Base-by-base conservation (phyloP, 1,140 invertebrate species). In the Coenobita brevimanus region DNA sequence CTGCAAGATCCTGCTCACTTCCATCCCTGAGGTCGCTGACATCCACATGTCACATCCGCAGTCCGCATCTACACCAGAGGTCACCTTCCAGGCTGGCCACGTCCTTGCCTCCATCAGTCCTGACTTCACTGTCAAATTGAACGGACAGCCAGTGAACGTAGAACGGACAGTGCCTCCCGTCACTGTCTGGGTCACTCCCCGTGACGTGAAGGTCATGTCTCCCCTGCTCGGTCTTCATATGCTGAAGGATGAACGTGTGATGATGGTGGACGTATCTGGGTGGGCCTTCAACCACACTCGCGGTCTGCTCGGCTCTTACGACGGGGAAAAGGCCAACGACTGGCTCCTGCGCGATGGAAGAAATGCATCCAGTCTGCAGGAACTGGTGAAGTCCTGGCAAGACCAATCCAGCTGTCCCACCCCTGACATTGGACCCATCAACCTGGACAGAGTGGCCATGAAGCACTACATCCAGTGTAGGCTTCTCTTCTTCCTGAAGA, bases 281-380 rank as follows among this genome's bases (percentile, higher is more conserved):
- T 87, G 85, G 85, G 69, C 75, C n/a, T 87, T 60, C 57, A 76
- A 76, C 4, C 85, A 60, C 24, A 50, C 46, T 50, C 46, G 46
- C 17, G 46, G 46, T 50, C 46, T 50, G 46, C 17, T 50, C 6
- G 46, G 46, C 46, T 50, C 46, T 17, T 50, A 50, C 17, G 46
- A 50, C 17, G 46, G 6, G 6, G 46, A 50, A 17, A 50, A 8
- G 46, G 46, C 46, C 46, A 50, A 50, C 17, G 46, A 50, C 46
- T 50, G 46, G 46, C 17, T 50, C 17, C 6, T 17, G 17, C 17
- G 6, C 46, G 17, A 50, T 50, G 46, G 46, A 17, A 50, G 46
- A 50, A 50, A 50, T 50, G 46, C 46, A 8, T 50, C 46, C 46
- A 50, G 46, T 17, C 17, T 50, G 46, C 46, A 50, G 46, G 46